Conservation (phyloP, 2,888 invertebrate species). For the Lutraria lutraria region DNA sequence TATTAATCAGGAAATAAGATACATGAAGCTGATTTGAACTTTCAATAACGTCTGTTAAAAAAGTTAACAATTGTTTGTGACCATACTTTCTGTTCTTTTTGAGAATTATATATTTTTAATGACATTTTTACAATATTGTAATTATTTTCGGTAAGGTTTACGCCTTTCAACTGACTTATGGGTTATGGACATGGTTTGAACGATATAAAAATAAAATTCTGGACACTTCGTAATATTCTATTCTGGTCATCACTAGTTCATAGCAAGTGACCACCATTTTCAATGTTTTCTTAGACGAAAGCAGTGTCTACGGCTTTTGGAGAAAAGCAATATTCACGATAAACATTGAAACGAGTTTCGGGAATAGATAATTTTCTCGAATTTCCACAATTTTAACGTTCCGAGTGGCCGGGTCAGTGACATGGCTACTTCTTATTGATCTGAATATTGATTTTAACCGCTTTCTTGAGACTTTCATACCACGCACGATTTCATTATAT, state of each 20-base stretch:
- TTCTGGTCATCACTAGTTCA: background rate
- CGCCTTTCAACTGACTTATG: no score
- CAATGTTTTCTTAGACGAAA: background rate
- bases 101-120: no score
- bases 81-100: no score
- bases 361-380: constrained; percentile 44
- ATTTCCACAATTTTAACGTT: constrained; percentile 52
- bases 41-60: no score
- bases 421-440: constrained; percentile 65
- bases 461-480: constrained; percentile 68
- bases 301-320: constrained; percentile 12
- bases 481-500: constrained; percentile 74
- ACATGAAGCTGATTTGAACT: no score
- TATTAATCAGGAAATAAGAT: no score
- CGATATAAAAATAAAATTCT: background rate
- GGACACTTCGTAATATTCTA: background rate
- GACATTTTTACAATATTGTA: no score
- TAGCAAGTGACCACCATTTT: background rate
- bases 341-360: constrained; percentile 30
- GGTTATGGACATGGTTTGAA: no score
- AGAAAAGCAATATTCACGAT: constrained; percentile 28
- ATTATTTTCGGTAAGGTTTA: no score
- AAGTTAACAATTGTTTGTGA: no score
- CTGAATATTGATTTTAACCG: constrained; percentile 68
- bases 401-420: constrained; percentile 54